Conservation (phyloP, 2,888 invertebrate species). For the Ophioninae sp. region DNA sequence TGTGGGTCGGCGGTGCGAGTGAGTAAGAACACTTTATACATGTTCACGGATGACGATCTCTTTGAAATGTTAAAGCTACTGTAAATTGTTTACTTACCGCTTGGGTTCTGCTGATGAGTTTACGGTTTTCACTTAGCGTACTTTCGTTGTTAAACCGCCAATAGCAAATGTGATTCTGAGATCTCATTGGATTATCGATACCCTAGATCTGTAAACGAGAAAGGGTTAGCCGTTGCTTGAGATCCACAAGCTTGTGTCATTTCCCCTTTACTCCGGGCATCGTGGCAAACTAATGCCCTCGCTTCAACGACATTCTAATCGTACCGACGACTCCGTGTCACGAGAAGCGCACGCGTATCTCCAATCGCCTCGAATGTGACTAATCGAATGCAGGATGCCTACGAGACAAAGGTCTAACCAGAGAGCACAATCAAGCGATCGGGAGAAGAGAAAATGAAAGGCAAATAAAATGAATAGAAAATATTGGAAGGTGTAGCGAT, state of each 20-base stretch:
- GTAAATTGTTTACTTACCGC: background rate
- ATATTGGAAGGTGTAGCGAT: constrained; percentile 38
- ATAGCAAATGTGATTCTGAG: constrained; percentile 49
- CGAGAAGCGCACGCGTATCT: constrained; percentile 46
- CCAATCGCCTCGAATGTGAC: constrained; percentile 59
- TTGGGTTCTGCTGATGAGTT: background rate
- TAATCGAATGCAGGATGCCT: constrained; percentile 56
- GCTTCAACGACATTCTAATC: constrained; percentile 56
- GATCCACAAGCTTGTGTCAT: constrained; percentile 53
- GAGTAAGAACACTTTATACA: constrained; percentile 67
- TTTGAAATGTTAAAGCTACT: background rate
- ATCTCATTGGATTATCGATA: constrained; percentile 37
- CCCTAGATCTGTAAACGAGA: constrained; percentile 44
- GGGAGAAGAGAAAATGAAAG: constrained; percentile 11
- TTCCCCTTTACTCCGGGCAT: constrained; percentile 5
- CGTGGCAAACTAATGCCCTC: constrained; percentile 53
- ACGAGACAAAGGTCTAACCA: constrained; percentile 50
- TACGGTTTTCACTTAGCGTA: background rate
- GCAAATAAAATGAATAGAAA: constrained; percentile 10
- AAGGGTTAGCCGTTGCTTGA: constrained; percentile 51
- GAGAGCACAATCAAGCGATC: constrained; percentile 43
- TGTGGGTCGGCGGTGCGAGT: constrained; percentile 65
- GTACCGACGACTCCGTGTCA: constrained; percentile 30
- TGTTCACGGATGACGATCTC: constrained; percentile 26
- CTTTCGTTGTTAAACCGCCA: constrained; percentile 16